A percentile compares a stretch with the other conserved stretches of the same genome.
These are phyloP conservation scores for Acipenser ruthenus DNA, from an alignment of 2,797 vertebrate genomes.

Conservation along the genomic window DNA sequence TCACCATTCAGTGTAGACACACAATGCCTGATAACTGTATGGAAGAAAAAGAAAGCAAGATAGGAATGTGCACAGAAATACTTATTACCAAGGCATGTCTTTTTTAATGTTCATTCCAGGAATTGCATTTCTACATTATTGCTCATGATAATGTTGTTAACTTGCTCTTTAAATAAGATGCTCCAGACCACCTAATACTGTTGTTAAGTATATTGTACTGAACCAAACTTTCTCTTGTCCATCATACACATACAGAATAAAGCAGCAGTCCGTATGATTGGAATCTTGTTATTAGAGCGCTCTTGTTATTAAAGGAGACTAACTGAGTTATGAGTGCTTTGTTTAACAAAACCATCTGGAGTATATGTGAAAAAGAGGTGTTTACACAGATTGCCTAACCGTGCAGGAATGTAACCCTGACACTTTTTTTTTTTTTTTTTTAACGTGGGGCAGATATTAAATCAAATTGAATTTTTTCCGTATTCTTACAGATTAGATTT, in stretches of 20 bases:
- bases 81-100: no score
- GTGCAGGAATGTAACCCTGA: constrained; percentile 37
- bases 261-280: not conserved
- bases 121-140: no score
- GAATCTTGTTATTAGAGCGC: not conserved
- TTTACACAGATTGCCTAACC: constrained; percentile 38
- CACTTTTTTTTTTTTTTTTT: constrained; percentile 27
- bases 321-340: constrained; percentile 3
- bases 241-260: not conserved
- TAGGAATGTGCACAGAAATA: not conserved
- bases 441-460: constrained; percentile 53
- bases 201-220: not conserved
- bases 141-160: no score
- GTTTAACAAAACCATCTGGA: constrained; percentile 6
- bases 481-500: constrained; percentile 62
- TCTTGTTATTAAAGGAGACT: constrained; percentile 1
- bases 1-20: constrained; percentile 27
- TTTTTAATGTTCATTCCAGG: no score
- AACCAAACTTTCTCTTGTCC: not conserved
- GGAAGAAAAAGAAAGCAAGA: constrained; percentile 9
- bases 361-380: constrained; percentile 17
- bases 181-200: not conserved
- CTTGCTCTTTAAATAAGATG: not conserved
- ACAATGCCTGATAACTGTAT: constrained; percentile 14
- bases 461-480: constrained; percentile 60